A percentile compares a stretch with the other conserved stretches of the same genome.
Evolutionary conservation across 1,140 invertebrate species (phyloP).

Genomic region (Rhopalosiphum maidis): DNA sequence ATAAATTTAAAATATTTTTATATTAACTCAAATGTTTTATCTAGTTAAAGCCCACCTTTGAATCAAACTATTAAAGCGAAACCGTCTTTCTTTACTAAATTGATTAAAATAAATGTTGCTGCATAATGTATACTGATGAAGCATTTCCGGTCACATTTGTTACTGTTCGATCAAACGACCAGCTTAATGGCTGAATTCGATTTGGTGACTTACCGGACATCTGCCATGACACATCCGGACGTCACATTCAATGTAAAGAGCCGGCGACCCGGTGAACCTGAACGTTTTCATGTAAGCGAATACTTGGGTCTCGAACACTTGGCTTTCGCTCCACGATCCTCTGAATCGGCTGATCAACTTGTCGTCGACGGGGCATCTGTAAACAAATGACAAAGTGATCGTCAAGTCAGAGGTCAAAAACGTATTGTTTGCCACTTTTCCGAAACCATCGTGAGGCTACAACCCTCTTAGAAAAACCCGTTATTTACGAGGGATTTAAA

Average conservation of each 20-base stretch:
- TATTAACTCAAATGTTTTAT: too few relatives aligned
- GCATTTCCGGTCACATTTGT: not conserved
- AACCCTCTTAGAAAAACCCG: not conserved
- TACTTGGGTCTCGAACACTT: constrained; percentile 90
- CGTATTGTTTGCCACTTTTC: not conserved
- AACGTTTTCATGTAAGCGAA: constrained; percentile 96
- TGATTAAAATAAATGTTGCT: not conserved
- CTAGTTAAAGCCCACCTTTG: too few relatives aligned
- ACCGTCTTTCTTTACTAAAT: not conserved
- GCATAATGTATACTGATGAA: not conserved
- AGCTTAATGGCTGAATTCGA: not conserved
- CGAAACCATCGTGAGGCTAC: not conserved
- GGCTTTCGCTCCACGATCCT: constrained; percentile 88
- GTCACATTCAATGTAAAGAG: constrained; percentile 92
- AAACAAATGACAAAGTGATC: constrained; percentile 55
- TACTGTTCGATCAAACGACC: not conserved
- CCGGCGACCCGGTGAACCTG: constrained; percentile 89
- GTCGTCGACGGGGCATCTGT: constrained; percentile 89
- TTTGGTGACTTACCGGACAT: constrained; percentile 77
- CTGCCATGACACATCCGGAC: constrained; percentile 93
- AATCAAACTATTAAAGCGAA: not conserved
- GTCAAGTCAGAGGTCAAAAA: not conserved
- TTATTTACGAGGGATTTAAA: not conserved
- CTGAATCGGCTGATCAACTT: constrained; percentile 90
- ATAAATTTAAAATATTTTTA: not conserved